A percentile compares a stretch with the other conserved stretches of the same genome.
These are phyloP conservation scores for Pachyrhynchus sulphureomaculatus DNA, from an alignment of 1,140 invertebrate genomes.

Conservation along the genomic window DNA sequence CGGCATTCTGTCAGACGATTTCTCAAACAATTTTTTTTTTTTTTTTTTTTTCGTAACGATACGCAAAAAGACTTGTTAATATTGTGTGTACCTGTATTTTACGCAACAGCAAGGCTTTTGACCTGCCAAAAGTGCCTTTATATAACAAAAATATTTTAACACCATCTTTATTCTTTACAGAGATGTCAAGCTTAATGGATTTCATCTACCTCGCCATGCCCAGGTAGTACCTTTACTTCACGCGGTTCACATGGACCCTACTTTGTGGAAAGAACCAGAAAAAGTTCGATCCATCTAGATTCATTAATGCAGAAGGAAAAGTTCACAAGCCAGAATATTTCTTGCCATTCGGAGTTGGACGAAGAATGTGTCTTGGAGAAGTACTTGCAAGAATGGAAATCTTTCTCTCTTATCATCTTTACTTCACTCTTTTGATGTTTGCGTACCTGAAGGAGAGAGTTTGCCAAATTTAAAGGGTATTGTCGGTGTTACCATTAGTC, in stretches of 20 bases:
- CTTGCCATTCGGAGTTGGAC: conserved; percentile 87
- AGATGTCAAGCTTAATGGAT: conserved; percentile 77
- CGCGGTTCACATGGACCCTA: conserved; percentile 84
- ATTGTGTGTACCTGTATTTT: conserved; percentile 23
- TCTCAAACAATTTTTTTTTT: conserved; percentile 45
- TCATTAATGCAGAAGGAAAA: conserved; percentile 76
- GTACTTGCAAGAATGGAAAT: conserved; percentile 86
- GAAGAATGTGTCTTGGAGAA: conserved; percentile 91
- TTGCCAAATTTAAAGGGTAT: conserved; percentile 75
- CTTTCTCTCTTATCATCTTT: conserved; percentile 84
- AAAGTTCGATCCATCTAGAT: conserved; percentile 80
- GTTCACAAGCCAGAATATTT: conserved; percentile 83
- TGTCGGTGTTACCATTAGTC: conserved; percentile 75
- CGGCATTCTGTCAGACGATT: conserved; percentile 41
- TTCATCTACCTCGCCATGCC: conserved; percentile 76
- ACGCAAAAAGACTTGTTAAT: conserved; percentile 42
- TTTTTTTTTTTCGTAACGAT: conserved; percentile 42
- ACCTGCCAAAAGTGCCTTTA: conserved; percentile 24
- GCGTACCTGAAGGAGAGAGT: conserved; percentile 65
- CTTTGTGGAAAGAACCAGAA: conserved; percentile 82
- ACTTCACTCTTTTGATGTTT: conserved; percentile 79
- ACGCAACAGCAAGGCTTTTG: conserved; percentile 28
- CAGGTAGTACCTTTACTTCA: conserved; percentile 84
- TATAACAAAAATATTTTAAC: conserved; percentile 6
- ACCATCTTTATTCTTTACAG: conserved; percentile 56